Base-by-base conservation (phyloP, 2,113 vertebrate species). In the Triplophysa siluroides region DNA sequence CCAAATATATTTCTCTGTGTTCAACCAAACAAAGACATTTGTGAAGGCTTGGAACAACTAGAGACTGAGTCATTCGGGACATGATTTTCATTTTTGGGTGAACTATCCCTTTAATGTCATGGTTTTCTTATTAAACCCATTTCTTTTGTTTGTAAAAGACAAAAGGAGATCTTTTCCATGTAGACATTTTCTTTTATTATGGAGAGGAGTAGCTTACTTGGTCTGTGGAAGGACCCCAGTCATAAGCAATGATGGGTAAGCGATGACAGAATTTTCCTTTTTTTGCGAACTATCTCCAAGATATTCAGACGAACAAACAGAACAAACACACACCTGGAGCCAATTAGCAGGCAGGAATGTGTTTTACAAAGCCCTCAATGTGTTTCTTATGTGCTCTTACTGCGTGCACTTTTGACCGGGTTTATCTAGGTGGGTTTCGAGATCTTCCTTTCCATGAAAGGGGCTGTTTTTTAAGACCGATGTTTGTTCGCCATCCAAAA, bases 401-500 rank as follows among this genome's bases (percentile, higher is more conserved):
- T 1, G 66, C 24, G 29, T 85, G 77, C 80, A 82, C 77, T 80
- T 76, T 84, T 84, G 80, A 84, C 83, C 76, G 12, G 14, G 50
- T 71, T 81, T 79, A 78, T 76, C 65, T 79, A 54, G 41, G 67
- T 63, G 75, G 74, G 73, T 80, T 67, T 64, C 23, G 65, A 21
- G 33, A 63, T 24, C 70, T 64, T 24, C 38, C 68, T 67, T 71
- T 82, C 43, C 65, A 73, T 62, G 38, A 70, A 21, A 85, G 71
- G 52, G n/a, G 70, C 19, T 66, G 66, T 62, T 65, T 76, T 45
- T 68, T 76, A 69, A 76, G 64, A 26, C 18, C 33, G 23, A 76
- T 76, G 64, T 81, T 76, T 84, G 71, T 84, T 82, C 66, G 45
- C 66, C 64, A 29, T 81, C 77, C 72, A 85, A 82, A 76, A 73